phyloP scores from a whole-genome alignment of 2,113 vertebrate genomes.

The Triplophysa dalaica region DNA sequence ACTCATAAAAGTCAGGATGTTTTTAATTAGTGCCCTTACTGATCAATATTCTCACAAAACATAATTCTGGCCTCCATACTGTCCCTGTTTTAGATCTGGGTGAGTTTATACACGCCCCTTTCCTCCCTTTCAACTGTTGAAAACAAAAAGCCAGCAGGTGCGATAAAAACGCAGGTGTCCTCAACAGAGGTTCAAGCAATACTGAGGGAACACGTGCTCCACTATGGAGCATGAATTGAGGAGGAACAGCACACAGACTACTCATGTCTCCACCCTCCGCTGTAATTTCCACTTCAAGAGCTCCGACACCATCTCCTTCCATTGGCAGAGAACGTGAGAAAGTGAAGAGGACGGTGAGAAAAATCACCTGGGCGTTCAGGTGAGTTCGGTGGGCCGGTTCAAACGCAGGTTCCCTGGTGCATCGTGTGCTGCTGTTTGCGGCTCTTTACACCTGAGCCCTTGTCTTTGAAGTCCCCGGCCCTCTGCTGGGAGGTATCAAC shows the following conservation, averaged over 20 bases:
- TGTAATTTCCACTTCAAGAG: conserved; percentile 42
- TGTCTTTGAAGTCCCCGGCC: conserved; percentile 83
- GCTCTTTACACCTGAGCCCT: conserved; percentile 82
- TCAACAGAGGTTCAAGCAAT: conserved; percentile 27
- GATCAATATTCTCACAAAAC: not conserved
- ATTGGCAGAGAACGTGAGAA: not conserved
- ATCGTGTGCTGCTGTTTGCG: conserved; percentile 84
- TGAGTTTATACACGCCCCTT: not conserved
- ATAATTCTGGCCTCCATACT: not conserved
- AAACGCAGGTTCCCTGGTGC: conserved; percentile 92
- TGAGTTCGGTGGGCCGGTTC: conserved; percentile 58
- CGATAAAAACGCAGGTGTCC: conserved; percentile 30
- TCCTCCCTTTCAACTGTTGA: not conserved
- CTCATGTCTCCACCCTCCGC: conserved; percentile 13
- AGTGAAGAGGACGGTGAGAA: not conserved
- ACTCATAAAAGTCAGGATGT: not conserved
- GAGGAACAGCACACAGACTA: conserved; percentile 32
- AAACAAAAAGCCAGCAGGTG: not conserved
- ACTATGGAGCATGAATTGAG: conserved; percentile 37
- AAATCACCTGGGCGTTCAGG: not conserved
- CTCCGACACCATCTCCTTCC: conserved; percentile 10
- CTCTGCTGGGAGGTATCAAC: conserved; percentile 90
- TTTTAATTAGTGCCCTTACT: not conserved
- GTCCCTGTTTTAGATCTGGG: not conserved
- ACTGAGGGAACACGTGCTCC: conserved; percentile 14